Evolutionary conservation across 2,888 invertebrate genomes (phyloP).

Genomic region (Dioctria rufipes): DNA sequence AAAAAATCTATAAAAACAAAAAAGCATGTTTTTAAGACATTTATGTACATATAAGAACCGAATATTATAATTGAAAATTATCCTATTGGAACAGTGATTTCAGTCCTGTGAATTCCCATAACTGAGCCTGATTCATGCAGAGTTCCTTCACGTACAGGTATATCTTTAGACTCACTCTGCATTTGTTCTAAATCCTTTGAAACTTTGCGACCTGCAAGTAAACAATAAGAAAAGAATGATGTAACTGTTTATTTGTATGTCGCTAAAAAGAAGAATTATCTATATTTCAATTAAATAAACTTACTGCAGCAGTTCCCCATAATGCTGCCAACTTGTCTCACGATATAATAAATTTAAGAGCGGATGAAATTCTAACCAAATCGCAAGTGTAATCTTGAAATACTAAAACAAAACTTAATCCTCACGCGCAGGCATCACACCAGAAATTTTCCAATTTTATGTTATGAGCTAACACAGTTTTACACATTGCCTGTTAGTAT

Average conservation of each 20-base stretch:
- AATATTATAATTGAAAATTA: background rate
- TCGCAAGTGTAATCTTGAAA: no score
- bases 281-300: background rate
- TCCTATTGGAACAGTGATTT: constrained; percentile 41
- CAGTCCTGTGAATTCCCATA: constrained; percentile 30
- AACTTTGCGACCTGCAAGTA: constrained; percentile 11
- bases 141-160: constrained; percentile 19
- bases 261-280: background rate
- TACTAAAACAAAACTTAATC: no score
- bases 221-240: background rate
- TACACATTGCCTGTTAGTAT: no score
- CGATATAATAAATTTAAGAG: no score
- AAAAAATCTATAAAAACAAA: no score
- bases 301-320: constrained; percentile 47
- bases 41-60: no score
- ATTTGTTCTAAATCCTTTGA: constrained; percentile 42
- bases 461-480: no score
- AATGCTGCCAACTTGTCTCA: background rate
- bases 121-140: constrained; percentile 23
- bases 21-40: no score
- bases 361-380: no score
- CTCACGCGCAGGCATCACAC: no score
- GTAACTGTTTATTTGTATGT: background rate
- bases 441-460: no score
- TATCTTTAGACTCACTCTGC: constrained; percentile 3